Evolutionary conservation across 2,797 vertebrate genomes (phyloP).

Genomic region (Myoxocephalus aenaeus): DNA sequence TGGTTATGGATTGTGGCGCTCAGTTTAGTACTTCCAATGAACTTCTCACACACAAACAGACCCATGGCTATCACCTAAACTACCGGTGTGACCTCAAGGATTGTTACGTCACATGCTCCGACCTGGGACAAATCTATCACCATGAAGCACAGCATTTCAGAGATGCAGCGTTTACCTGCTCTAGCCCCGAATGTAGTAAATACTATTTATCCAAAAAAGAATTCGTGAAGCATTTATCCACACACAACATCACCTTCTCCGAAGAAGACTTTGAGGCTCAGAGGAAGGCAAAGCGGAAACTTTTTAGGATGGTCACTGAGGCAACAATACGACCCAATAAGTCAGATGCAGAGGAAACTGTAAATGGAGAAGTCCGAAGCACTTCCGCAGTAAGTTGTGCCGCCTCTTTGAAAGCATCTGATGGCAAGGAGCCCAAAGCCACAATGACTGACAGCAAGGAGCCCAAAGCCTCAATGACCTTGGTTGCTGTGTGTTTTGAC

Average conservation of each 20-base stretch:
- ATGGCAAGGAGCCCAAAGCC: slow-evolving; percentile 68
- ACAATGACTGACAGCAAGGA: slow-evolving; percentile 75
- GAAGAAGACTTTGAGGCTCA: slow-evolving; percentile 86
- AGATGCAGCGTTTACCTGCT: slow-evolving; percentile 94
- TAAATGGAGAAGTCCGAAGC: slow-evolving; percentile 55
- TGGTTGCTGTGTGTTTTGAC: slow-evolving; percentile 91
- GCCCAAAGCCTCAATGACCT: slow-evolving; percentile 77
- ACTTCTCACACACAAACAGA: slow-evolving; percentile 94
- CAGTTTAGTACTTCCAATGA: slow-evolving; percentile 91
- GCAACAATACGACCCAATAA: slow-evolving; percentile 26
- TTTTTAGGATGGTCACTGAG: slow-evolving; percentile 60
- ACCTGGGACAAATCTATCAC: slow-evolving; percentile 95
- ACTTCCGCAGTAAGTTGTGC: slow-evolving; percentile 51
- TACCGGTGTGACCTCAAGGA: slow-evolving; percentile 96
- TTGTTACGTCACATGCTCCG: slow-evolving; percentile 93
- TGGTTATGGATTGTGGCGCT: slow-evolving; percentile 90
- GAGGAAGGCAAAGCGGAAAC: slow-evolving; percentile 79
- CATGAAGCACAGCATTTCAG: slow-evolving; percentile 98
- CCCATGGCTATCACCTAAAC: slow-evolving; percentile 89
- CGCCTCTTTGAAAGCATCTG: slow-evolving; percentile 48
- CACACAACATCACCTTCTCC: slow-evolving; percentile 87
- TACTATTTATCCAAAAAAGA: slow-evolving; percentile 96
- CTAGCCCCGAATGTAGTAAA: slow-evolving; percentile 89
- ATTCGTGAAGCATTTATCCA: slow-evolving; percentile 90
- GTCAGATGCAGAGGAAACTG: slow-evolving; percentile 26